Evolutionary conservation across 92 coral and sea anemone genomes (phyloP), one percentile per base, ranked within the genome.

Genomic region (Pocillopora meandrina): DNA sequence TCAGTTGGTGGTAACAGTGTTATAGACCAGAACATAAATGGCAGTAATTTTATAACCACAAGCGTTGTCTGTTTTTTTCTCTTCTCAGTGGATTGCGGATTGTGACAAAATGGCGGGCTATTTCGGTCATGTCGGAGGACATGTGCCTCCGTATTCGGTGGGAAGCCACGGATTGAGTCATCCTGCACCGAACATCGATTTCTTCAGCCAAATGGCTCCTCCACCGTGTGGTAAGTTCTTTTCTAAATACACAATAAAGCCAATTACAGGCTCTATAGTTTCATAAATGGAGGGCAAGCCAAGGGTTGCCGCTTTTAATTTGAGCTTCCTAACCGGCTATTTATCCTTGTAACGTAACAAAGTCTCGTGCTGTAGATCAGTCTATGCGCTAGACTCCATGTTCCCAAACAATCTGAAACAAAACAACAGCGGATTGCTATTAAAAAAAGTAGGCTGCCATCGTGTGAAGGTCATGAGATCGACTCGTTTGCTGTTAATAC

Each of bases 151-250:
- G 8, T 92, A 92, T 67, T 90, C 89, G 16, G 90, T 91, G 5
- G 82, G 79, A 61, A 77, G 87, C 72, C 95, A 93, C 16, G 95
- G 88, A 34, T 87, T 93, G 90, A 81, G 77, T 12, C 91, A 86
- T 83, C 93, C 96, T 2, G 90, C 96, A 0, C 98, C 96, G 64
- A 92, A 94, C 56, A 90, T 94, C 42, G 98, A 94, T 82, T 94
- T 92, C 93, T 92, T 95, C 84, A 92, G 90, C 66, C 96, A 85
- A 65, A 87, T 95, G 96, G 93, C 85, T 9, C 90, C 98, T 6
- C 91, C 92, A 13, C 88, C 98, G 2, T 94, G 98, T 65, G 93
- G 98, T 94, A 86, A 90, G 98, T 93, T 56, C n/a, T 16, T 56
- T 65, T 68, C 14, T 20, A 64, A 42, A 26, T 75, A 35, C 5